These are phyloP conservation scores for Burhinus oedicnemus DNA, from an alignment of 2,113 vertebrate species.

Conservation along the genomic window DNA sequence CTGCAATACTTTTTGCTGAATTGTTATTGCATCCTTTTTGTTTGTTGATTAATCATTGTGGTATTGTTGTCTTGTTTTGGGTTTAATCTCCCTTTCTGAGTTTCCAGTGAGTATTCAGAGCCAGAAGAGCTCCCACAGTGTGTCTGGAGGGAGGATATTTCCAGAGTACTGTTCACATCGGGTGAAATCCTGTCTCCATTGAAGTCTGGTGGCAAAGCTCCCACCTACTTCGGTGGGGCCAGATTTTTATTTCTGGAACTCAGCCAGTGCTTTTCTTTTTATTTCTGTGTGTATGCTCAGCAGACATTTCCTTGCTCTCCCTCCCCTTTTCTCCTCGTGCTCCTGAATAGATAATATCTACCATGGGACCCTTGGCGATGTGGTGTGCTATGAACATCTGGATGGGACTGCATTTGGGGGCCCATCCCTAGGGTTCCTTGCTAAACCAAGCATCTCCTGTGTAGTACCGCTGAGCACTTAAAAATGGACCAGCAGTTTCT, in stretches of 20 bases:
- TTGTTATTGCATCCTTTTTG: not conserved
- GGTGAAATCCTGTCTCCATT: not conserved
- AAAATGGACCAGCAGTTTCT: not conserved
- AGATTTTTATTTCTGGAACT: slow-evolving; percentile 27
- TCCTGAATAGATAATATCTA: not conserved
- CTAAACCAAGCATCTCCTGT: not conserved
- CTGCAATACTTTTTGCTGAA: not conserved
- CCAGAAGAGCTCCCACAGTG: slow-evolving; percentile 32
- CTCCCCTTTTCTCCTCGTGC: not conserved
- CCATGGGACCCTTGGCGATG: not conserved
- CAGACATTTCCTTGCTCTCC: not conserved
- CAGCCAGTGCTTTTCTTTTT: not conserved
- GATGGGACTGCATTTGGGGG: not conserved
- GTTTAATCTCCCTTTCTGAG: slow-evolving; percentile 22
- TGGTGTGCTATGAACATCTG: not conserved
- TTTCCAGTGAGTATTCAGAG: not conserved
- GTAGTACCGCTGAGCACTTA: not conserved
- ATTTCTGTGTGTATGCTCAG: not conserved
- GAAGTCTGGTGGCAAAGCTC: slow-evolving; percentile 25
- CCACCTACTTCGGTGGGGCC: not conserved
- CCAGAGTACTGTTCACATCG: not conserved
- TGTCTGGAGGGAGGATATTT: slow-evolving; percentile 20
- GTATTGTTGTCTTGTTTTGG: slow-evolving; percentile 33
- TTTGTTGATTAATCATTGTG: slow-evolving; percentile 1
- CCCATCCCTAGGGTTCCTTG: not conserved